Evolutionary conservation across 2,113 vertebrate species (phyloP).

Genomic region (Meriones unguiculatus): DNA sequence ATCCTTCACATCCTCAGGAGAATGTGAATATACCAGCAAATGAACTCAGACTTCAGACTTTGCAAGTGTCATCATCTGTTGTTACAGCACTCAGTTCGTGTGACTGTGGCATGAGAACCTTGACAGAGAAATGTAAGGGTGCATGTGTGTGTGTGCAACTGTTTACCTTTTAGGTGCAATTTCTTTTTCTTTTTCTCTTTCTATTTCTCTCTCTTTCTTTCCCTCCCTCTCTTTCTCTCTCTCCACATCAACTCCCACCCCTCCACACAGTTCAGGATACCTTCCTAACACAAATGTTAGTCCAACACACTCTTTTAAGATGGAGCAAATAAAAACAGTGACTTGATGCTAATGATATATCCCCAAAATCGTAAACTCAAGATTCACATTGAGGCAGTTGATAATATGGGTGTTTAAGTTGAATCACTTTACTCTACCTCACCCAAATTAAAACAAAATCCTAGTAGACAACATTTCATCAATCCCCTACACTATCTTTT

Average conservation of each 20-base stretch:
- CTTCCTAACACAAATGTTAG: not conserved
- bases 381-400: not conserved
- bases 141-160: not conserved
- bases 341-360: not conserved
- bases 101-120: not conserved
- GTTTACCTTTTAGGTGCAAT: not conserved
- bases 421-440: not conserved
- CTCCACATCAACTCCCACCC: not conserved
- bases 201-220: too few relatives aligned
- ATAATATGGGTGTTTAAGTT: not conserved
- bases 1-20: not conserved
- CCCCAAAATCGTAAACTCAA: not conserved
- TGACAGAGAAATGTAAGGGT: not conserved
- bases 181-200: not conserved
- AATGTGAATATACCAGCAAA: not conserved
- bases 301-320: not conserved
- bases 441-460: not conserved
- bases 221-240: too few relatives aligned
- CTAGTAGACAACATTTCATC: not conserved
- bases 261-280: accelerated
- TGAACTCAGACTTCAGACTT: not conserved
- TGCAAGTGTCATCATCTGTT: not conserved
- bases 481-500: not conserved
- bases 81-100: not conserved
- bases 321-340: not conserved